A percentile compares a stretch with the other conserved stretches of the same genome.
These are phyloP conservation scores for Drosophila sp. DNA, from an alignment of 1,140 invertebrate species.

Conservation along the genomic window DNA sequence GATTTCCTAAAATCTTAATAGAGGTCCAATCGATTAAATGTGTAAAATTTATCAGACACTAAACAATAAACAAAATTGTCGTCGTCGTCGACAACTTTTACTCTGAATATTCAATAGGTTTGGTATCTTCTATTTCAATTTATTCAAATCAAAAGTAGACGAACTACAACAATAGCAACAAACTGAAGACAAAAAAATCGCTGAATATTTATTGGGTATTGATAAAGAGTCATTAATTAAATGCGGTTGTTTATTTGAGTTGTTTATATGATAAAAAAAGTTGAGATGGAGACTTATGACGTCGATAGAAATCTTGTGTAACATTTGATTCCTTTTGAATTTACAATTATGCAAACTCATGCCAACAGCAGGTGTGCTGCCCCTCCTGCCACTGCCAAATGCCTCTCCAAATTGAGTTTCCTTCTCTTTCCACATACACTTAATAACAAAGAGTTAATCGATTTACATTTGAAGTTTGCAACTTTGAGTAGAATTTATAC, in stretches of 20 bases:
- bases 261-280: constrained; percentile 37
- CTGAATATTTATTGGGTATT: constrained; percentile 54
- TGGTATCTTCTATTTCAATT: constrained; percentile 58
- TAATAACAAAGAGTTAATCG: background rate
- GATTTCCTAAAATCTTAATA: background rate
- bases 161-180: background rate
- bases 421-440: background rate
- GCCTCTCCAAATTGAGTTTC: constrained; percentile 10
- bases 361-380: constrained; percentile 6
- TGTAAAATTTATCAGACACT: constrained; percentile 50
- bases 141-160: constrained; percentile 57
- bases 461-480: background rate
- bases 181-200: constrained; percentile 12
- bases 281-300: constrained; percentile 43
- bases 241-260: constrained; percentile 40
- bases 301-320: constrained; percentile 38
- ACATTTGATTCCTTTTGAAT: constrained; percentile 26
- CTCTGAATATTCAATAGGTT: constrained; percentile 64
- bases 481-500: background rate
- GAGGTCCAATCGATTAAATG: constrained; percentile 38
- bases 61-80: constrained; percentile 58
- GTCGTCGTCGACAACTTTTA: constrained; percentile 52
- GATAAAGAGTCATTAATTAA: constrained; percentile 68
- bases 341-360: constrained; percentile 22
- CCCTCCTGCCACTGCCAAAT: background rate